These are phyloP conservation scores for Cyaniris semiargus DNA, from an alignment of 2,888 invertebrate species.

Conservation along the genomic window DNA sequence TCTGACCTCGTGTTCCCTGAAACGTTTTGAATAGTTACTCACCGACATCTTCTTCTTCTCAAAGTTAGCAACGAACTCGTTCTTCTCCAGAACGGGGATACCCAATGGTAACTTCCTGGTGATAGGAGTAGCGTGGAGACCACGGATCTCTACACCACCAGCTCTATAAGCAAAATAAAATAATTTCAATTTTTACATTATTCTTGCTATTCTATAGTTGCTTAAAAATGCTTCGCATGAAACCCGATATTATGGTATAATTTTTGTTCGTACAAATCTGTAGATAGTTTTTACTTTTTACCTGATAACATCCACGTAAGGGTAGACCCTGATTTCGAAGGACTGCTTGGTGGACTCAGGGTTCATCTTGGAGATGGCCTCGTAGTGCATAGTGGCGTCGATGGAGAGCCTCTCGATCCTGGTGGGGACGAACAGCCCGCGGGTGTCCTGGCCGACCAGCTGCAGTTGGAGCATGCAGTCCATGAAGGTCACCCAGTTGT, in stretches of 20 bases:
- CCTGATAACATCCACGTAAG: slow-evolving; percentile 76
- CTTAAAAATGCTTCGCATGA: no score
- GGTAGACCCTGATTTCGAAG: slow-evolving; percentile 71
- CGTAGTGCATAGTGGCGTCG: slow-evolving; percentile 82
- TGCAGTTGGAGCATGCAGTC: slow-evolving; percentile 93
- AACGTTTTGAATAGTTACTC: slow-evolving; percentile 30
- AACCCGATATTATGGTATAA: no score
- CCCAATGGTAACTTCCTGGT: slow-evolving; percentile 84
- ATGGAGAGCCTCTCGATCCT: slow-evolving; percentile 86
- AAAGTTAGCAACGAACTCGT: slow-evolving; percentile 85
- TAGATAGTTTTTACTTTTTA: slow-evolving; percentile 39
- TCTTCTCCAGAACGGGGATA: slow-evolving; percentile 88
- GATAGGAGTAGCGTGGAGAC: slow-evolving; percentile 88
- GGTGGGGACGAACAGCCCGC: slow-evolving; percentile 87
- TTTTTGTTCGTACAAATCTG: no score
- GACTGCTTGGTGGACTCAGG: slow-evolving; percentile 67
- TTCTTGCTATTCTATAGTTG: not conserved
- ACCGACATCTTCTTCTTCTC: slow-evolving; percentile 68
- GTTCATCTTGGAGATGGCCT: slow-evolving; percentile 71
- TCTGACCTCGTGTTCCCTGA: not conserved
- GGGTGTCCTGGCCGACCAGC: slow-evolving; percentile 84
- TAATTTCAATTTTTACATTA: not conserved
- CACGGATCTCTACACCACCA: slow-evolving; percentile 89
- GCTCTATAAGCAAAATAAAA: slow-evolving; percentile 66
- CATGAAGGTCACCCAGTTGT: slow-evolving; percentile 93